Evolutionary conservation across 1,140 invertebrate genomes (phyloP).

Genomic region (Acromyrmex heyeri): DNA sequence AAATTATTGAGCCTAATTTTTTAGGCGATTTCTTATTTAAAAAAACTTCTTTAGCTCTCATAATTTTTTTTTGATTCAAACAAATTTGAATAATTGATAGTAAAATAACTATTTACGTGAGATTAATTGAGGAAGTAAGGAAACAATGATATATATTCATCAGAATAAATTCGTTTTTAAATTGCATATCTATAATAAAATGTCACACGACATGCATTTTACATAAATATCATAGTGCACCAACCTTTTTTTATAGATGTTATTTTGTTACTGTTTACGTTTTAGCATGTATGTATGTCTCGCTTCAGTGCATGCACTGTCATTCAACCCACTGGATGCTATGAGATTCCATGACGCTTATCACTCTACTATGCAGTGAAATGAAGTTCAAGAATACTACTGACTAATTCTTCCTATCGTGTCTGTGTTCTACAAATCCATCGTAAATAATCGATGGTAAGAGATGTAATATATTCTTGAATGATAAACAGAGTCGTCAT

Average conservation of each 20-base stretch:
- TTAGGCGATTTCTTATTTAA: neutral
- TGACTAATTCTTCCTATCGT: slow-evolving; percentile 76
- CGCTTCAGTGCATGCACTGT: slow-evolving; percentile 83
- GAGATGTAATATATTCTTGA: slow-evolving; percentile 78
- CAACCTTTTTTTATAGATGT: slow-evolving; percentile 71
- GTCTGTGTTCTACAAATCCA: slow-evolving; percentile 78
- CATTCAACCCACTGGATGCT: slow-evolving; percentile 78
- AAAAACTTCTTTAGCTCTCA: slow-evolving; percentile 1
- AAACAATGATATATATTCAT: slow-evolving; percentile 14
- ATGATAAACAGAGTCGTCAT: slow-evolving; percentile 47
- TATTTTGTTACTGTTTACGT: slow-evolving; percentile 79
- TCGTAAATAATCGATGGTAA: slow-evolving; percentile 80
- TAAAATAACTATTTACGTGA: slow-evolving; percentile 15
- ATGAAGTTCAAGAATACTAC: slow-evolving; percentile 78
- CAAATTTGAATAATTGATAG: neutral
- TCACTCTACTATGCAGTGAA: slow-evolving; percentile 76
- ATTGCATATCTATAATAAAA: slow-evolving; percentile 29
- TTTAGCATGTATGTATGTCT: slow-evolving; percentile 83
- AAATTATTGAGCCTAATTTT: neutral
- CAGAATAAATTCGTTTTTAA: slow-evolving; percentile 5
- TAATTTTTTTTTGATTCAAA: neutral
- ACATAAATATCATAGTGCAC: slow-evolving; percentile 59
- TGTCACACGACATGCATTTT: slow-evolving; percentile 50
- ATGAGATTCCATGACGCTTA: slow-evolving; percentile 80
- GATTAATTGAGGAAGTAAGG: slow-evolving; percentile 11